Percentiles rank a stretch among this genome's conserved stretches.
Evolutionary conservation across 1,140 invertebrate genomes (phyloP).

Genomic region (Bilobella aurantiaca): DNA sequence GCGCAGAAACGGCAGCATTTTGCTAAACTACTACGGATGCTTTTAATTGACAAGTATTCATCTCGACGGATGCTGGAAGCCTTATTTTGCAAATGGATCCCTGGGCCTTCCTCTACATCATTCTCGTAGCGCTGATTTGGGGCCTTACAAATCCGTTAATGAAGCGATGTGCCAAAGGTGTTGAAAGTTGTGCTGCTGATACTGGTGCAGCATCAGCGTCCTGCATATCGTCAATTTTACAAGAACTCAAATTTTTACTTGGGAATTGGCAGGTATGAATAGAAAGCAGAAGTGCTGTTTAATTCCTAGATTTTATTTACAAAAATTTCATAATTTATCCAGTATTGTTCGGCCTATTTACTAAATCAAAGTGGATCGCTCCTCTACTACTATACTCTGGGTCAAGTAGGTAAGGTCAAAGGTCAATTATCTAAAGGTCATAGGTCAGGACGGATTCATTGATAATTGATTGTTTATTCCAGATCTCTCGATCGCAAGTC

Average conservation of each 20-base stretch:
- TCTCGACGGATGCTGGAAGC: too few species aligned
- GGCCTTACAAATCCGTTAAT: constrained; percentile 21
- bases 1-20: too few species aligned
- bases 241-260: constrained; percentile 21
- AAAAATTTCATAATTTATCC: too few species aligned
- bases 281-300: not conserved
- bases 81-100: not conserved
- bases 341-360: constrained; percentile 10
- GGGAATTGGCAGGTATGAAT: constrained; percentile 14
- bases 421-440: too few species aligned
- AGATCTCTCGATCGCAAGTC: constrained; percentile 15
- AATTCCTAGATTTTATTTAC: not conserved
- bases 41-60: too few species aligned
- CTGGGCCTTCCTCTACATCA: not conserved
- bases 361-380: constrained; percentile 17
- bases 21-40: too few species aligned
- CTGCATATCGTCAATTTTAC: not conserved
- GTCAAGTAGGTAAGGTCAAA: constrained; percentile 8
- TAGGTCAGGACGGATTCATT: not conserved
- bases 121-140: constrained; percentile 17
- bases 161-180: constrained; percentile 11
- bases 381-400: constrained; percentile 16
- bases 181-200: constrained; percentile 1
- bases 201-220: not conserved
- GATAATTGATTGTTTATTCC: not conserved